Evolutionary conservation across 2,888 invertebrate species (phyloP), one percentile per base, ranked within the genome.

Genomic region (Mechanitis messenoides): DNA sequence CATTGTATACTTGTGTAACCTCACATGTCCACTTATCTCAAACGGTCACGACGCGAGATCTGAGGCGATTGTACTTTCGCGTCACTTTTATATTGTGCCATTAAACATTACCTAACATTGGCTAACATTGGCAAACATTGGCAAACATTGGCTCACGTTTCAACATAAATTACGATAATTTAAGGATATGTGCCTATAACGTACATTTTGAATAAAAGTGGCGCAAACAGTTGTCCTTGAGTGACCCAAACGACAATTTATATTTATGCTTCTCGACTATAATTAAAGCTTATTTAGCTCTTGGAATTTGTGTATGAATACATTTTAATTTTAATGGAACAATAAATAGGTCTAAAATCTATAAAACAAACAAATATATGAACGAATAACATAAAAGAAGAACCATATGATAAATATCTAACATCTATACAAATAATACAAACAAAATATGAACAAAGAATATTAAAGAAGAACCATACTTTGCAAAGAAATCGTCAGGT

Each of bases 11-110:
- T 78, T 74, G 73, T 71, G 74, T 72, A 78, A 80, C 72, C 71
- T 68, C 83, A 82, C 80, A 82, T 81, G 81, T 80, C 79, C 81
- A 81, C 79, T 80, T 82, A 81, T 80, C 81, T 78, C 69, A 74
- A 77, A 74, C 77, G 76, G 81, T 81, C 82, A 81, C 82, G 82
- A 80, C 74, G 67, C 72, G 67, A 76, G 77, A 77, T 77, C 75
- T 66, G 60, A 63, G 63, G 59, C 72, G 80, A 80, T 79, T 75
- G 77, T 73, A 72, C 75, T 75, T 78, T 75, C 74, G 78, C 75
- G 75, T 72, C 74, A 83, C 79, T 83, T 84, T 83, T 84, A 82
- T 79, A 75, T 76, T 75, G 69, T 78, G 70, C 71, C 74, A 76
- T 78, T 78, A 67, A 66, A 66, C 60, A 64, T 64, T 65, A 68